These are phyloP conservation scores for Cassiopea xamachana DNA, from an alignment of 30 jellyfish, hydroid and myxozoan species.

Conservation along the genomic window DNA sequence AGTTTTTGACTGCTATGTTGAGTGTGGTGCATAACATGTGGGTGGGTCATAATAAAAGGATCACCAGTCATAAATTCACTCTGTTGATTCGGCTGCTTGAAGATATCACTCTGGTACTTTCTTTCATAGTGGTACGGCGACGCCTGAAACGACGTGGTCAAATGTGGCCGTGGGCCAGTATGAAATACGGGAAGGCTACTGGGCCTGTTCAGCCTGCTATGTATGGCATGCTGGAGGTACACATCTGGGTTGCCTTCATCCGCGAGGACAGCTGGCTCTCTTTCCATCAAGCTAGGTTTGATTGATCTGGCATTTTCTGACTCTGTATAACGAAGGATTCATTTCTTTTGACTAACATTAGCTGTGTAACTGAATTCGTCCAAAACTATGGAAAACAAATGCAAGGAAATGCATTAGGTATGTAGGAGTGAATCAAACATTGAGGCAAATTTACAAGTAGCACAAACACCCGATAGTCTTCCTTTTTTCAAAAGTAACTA, in stretches of 20 bases:
- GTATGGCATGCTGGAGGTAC: constrained; percentile 29
- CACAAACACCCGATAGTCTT: too few species aligned
- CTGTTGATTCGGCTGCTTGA: not conserved
- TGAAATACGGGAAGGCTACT: constrained; percentile 33
- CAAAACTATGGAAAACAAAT: not conserved
- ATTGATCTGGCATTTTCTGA: not conserved
- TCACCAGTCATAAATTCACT: constrained; percentile 46
- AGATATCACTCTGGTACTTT: not conserved
- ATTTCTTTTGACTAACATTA: not conserved
- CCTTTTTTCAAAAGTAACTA: too few species aligned
- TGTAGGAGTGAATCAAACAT: not conserved
- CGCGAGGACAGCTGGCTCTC: constrained; percentile 20
- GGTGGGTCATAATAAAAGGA: constrained; percentile 46
- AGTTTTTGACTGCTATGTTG: constrained; percentile 54
- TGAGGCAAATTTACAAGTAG: not conserved
- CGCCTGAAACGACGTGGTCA: not conserved
- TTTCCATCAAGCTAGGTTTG: constrained; percentile 19
- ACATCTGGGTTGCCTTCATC: constrained; percentile 25
- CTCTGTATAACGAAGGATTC: not conserved
- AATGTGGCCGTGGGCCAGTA: not conserved
- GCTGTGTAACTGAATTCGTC: not conserved
- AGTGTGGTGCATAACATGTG: not conserved
- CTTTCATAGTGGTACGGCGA: constrained; percentile 2
- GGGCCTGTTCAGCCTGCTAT: constrained; percentile 23
- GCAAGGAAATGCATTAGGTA: not conserved